Evolutionary conservation across 2,113 vertebrate genomes (phyloP).

Genomic region (Mormyrus iriodes): DNA sequence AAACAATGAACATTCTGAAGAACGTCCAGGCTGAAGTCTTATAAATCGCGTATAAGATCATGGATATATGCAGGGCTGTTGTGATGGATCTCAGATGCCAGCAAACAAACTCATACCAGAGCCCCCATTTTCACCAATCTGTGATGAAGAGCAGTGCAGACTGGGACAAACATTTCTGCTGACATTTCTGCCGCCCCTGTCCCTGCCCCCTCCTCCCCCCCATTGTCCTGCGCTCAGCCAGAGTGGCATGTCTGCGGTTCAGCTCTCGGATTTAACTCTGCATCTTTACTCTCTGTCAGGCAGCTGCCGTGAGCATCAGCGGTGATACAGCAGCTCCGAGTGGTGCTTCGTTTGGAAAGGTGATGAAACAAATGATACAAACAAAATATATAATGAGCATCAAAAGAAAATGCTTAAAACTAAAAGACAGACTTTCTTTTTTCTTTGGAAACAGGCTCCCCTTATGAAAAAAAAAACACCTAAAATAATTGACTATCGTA

Average conservation of each 20-base stretch:
- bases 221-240: conserved; percentile 48
- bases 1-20: background rate
- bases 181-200: conserved; percentile 48
- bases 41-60: background rate
- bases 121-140: conserved; percentile 22
- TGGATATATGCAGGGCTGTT: background rate
- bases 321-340: background rate
- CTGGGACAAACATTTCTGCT: conserved; percentile 52
- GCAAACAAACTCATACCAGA: conserved; percentile 2
- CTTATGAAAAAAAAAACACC: background rate
- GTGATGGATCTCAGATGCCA: background rate
- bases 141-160: conserved; percentile 3
- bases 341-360: background rate
- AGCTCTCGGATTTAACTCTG: background rate
- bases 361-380: background rate
- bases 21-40: background rate
- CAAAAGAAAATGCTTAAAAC: background rate
- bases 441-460: background rate
- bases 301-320: background rate
- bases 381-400: background rate
- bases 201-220: conserved; percentile 29
- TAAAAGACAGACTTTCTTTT: background rate
- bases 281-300: background rate
- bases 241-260: conserved; percentile 25
- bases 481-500: background rate